A percentile compares a stretch with the other conserved stretches of the same genome.
These are phyloP conservation scores for Poeciliopsis retropinna DNA, from an alignment of 2,113 vertebrate genomes.

Conservation along the genomic window DNA sequence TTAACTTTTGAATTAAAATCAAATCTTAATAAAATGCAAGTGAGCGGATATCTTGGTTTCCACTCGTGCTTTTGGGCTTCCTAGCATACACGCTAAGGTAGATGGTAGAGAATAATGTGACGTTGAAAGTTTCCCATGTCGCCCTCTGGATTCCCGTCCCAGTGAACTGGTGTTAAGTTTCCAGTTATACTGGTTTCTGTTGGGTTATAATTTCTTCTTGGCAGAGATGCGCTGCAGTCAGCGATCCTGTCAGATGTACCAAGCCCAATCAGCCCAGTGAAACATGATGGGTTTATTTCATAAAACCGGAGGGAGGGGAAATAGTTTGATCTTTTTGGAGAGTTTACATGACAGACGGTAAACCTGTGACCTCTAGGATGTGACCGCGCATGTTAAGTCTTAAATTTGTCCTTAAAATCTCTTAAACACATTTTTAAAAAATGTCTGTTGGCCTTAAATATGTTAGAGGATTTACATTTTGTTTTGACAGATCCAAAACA, in stretches of 20 bases:
- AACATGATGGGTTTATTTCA: background rate
- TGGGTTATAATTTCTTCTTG: conserved; percentile 16
- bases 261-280: conserved; percentile 5
- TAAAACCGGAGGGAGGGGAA: background rate
- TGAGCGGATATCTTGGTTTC: background rate
- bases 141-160: background rate
- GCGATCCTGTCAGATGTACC: conserved; percentile 33
- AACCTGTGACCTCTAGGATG: background rate
- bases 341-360: background rate
- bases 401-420: too few relatives aligned
- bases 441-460: too few relatives aligned
- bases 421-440: too few relatives aligned
- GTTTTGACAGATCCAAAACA: too few relatives aligned
- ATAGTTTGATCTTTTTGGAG: background rate
- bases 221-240: background rate
- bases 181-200: conserved; percentile 1
- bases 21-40: background rate
- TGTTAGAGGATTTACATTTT: too few relatives aligned
- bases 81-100: background rate
- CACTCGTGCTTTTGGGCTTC: background rate
- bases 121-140: background rate
- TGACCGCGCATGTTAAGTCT: too few relatives aligned
- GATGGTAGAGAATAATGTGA: background rate
- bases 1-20: background rate
- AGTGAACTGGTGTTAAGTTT: conserved; percentile 10